phyloP scores from a whole-genome alignment of 2,888 invertebrate species.

The Caenorhabditis sp. region DNA sequence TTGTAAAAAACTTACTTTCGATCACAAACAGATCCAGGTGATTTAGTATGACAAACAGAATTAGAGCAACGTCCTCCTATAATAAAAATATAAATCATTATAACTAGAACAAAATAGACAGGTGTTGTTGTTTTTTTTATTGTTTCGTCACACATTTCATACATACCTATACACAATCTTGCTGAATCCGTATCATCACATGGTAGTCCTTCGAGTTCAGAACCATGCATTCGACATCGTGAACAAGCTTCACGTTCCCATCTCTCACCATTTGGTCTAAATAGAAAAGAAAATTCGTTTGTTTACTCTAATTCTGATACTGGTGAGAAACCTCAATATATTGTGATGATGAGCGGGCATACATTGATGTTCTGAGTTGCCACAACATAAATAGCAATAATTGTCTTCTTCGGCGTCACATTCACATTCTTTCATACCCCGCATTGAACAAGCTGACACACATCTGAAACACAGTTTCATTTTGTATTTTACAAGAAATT shows the following conservation, averaged over 20 bases:
- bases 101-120: neutral
- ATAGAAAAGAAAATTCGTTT: constrained; percentile 10
- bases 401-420: constrained; percentile 70
- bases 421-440: constrained; percentile 67
- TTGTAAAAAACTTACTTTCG: constrained; percentile 53
- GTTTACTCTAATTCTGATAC: constrained; percentile 14
- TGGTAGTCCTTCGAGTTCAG: constrained; percentile 67
- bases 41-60: constrained; percentile 68
- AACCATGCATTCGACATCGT: constrained; percentile 66
- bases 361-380: constrained; percentile 63
- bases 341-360: constrained; percentile 68
- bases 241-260: constrained; percentile 70
- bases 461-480: constrained; percentile 54
- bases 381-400: constrained; percentile 71
- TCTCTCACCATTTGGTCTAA: constrained; percentile 69
- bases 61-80: constrained; percentile 67
- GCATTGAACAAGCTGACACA: constrained; percentile 64
- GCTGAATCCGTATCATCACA: constrained; percentile 70
- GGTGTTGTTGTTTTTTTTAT: neutral
- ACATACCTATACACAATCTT: constrained; percentile 61
- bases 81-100: constrained; percentile 11
- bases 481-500: neutral
- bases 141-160: neutral
- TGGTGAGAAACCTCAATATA: constrained; percentile 62
- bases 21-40: constrained; percentile 68